These are phyloP conservation scores for Emys orbicularis DNA, from an alignment of 2,797 vertebrate species.

Conservation along the genomic window DNA sequence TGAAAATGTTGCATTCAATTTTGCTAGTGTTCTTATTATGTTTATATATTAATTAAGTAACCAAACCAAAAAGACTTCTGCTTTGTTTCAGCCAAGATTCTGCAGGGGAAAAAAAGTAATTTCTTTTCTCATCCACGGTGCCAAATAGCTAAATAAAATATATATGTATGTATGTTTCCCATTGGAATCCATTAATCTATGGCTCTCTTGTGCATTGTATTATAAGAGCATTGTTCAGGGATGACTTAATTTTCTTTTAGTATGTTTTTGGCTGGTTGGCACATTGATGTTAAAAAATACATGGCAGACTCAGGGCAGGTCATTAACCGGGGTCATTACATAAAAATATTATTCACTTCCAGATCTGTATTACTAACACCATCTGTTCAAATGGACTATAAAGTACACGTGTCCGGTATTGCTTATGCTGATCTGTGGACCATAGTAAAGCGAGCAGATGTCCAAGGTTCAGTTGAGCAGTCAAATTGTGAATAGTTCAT, in stretches of 20 bases:
- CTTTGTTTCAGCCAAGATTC: not conserved
- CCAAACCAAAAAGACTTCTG: not conserved
- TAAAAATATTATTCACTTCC: not conserved
- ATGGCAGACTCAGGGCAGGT: not conserved
- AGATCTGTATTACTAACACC: slow-evolving; percentile 5
- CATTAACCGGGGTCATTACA: not conserved
- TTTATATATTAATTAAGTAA: not conserved
- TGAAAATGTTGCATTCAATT: fast-evolving
- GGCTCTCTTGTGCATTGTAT: not conserved
- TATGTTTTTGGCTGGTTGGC: not conserved
- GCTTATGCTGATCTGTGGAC: not conserved
- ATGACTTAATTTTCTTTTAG: not conserved
- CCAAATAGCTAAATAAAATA: not conserved
- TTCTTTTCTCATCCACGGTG: not conserved
- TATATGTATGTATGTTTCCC: not conserved
- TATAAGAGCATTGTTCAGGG: not conserved
- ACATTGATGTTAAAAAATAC: not conserved
- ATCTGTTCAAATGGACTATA: not conserved
- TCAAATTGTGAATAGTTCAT: not conserved
- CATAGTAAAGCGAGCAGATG: not conserved
- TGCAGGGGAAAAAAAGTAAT: not conserved
- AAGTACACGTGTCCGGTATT: not conserved
- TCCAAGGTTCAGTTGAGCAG: not conserved
- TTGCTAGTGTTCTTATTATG: not conserved
- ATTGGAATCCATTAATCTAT: not conserved